Base-by-base conservation (phyloP, 2,113 vertebrate species). In the Myiagra hebetior region DNA sequence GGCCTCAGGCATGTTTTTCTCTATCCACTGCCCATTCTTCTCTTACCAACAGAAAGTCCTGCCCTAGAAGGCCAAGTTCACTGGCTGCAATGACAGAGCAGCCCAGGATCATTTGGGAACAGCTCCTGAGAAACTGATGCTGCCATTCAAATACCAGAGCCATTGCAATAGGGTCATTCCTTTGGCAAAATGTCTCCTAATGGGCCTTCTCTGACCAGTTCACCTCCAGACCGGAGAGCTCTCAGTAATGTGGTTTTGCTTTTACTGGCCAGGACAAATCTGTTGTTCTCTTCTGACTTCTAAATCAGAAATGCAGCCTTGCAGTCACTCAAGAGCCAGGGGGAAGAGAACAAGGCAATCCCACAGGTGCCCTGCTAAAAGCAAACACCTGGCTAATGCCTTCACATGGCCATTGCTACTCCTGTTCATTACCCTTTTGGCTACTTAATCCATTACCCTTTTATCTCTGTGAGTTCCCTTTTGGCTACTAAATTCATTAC, bases 21-120 rank as follows among this genome's bases (percentile, higher is more conserved):
- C 28, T 27, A 0, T 30, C 26, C 47, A 7, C 37, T 53, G n/a
- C 22, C 31, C 0, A 0, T 39, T 76, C 15, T 92, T 18, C 33
- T 55, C 35, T 27, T 60, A 33, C 30, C 63, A 26, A 35, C 55
- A 85, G 52, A 85, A 50, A 75, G 19, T 15, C 30, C 55, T 91
- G 84, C 14, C 55, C 87, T 89, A 47, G 30, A 68, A 73, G 37
- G 68, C 33, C 85, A 68, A 44, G 30, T n/a, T 78, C 73, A 24
- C 18, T 26, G 33, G 1, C 62, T 87, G 49, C 70, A 63, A 2
- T n/a, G 65, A 69, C 53, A 87, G 83, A 85, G 60, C 69, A 91
- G 53, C 74, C 35, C 44, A 76, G 57, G 53, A 24, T 23, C 74
- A 62, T 44, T 53, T 18, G 56, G 67, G 49, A 93, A 47, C 78